Percentiles rank a stretch among this genome's conserved stretches.
Conservation (phyloP, 2,113 vertebrate genomes). For the Rostratula benghalensis region DNA sequence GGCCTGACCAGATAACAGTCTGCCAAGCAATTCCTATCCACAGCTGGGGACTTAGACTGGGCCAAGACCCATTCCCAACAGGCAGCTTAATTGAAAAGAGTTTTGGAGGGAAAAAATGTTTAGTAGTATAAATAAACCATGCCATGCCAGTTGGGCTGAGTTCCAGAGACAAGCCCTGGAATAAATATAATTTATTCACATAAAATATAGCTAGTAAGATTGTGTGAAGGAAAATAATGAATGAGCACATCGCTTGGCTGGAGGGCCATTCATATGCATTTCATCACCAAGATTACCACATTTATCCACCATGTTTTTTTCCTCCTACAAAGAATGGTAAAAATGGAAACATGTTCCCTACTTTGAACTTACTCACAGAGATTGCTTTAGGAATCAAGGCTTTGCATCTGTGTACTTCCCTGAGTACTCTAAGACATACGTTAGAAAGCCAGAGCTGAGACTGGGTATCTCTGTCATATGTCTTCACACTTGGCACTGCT, state of each 20-base stretch:
- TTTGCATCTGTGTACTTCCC: not conserved
- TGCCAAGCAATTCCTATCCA: not conserved
- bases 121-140: not conserved
- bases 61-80: not conserved
- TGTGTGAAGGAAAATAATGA: not conserved
- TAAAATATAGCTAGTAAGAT: not conserved
- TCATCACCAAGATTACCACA: not conserved
- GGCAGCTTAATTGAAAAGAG: not conserved
- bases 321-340: not conserved
- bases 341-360: not conserved
- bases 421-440: not conserved
- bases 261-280: not conserved
- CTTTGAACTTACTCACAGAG: not conserved
- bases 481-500: not conserved
- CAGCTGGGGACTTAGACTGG: not conserved
- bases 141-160: not conserved
- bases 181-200: not conserved
- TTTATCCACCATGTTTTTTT: not conserved
- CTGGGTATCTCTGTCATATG: not conserved
- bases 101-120: not conserved
- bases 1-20: not conserved
- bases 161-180: not conserved
- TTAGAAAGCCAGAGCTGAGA: not conserved
- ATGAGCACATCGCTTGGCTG: not conserved
- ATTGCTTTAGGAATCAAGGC: not conserved